phyloP scores from a whole-genome alignment of 2,113 vertebrate species.

The Blennius ocellaris region DNA sequence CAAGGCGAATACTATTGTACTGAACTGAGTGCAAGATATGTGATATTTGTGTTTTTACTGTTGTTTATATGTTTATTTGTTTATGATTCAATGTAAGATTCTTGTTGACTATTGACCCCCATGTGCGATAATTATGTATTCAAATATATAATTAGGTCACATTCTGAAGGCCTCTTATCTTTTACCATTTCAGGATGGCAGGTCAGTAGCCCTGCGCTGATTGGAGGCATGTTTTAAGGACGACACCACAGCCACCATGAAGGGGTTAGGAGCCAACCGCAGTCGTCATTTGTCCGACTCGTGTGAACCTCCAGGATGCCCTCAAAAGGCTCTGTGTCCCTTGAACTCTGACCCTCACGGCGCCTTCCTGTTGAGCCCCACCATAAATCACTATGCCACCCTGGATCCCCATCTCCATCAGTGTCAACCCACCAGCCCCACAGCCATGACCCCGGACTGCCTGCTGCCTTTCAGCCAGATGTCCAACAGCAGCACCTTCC shows the following conservation, averaged over 20 bases:
- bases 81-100: no score
- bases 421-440: conserved; percentile 80
- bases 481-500: conserved; percentile 96
- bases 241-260: conserved; percentile 86
- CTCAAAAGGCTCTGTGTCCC: conserved; percentile 89
- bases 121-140: no score
- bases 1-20: no score
- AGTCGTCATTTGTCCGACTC: conserved; percentile 94
- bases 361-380: conserved; percentile 91
- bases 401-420: conserved; percentile 90
- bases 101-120: no score
- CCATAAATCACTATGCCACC: conserved; percentile 90
- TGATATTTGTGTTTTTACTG: no score
- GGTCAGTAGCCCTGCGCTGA: conserved; percentile 56
- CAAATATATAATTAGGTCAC: no score
- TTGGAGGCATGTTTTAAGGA: conserved; percentile 68
- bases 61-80: no score
- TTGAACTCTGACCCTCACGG: conserved; percentile 82
- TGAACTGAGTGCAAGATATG: no score
- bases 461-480: conserved; percentile 94
- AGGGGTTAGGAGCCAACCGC: conserved; percentile 96
- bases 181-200: conserved; percentile 57
- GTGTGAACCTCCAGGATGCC: conserved; percentile 86
- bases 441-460: conserved; percentile 88
- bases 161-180: neutral